Evolutionary conservation across 2,888 invertebrate species (phyloP).

Genomic region (Diarsia dahlii): DNA sequence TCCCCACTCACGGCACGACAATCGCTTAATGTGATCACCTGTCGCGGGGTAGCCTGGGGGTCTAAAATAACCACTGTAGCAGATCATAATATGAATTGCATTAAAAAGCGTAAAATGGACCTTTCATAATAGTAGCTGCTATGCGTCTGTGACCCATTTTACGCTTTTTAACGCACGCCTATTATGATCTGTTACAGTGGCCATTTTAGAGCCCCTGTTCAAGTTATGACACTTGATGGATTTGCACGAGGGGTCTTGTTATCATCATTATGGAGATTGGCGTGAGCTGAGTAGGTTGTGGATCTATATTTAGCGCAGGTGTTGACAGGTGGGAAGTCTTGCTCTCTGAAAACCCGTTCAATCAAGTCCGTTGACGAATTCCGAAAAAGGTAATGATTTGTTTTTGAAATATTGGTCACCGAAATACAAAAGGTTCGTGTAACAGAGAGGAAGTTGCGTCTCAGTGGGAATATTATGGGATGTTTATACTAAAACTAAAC

Average conservation of each 20-base stretch:
- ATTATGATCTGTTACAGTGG: too few species aligned
- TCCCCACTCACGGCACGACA: constrained; percentile 35
- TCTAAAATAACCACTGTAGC: too few species aligned
- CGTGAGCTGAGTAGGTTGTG: background rate
- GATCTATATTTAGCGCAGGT: background rate
- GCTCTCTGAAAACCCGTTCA: background rate
- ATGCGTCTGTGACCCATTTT: too few species aligned
- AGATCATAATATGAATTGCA: too few species aligned
- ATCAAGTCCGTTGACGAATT: background rate
- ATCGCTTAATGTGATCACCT: constrained; percentile 49
- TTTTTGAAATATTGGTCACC: background rate
- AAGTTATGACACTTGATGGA: constrained; percentile 30
- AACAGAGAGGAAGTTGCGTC: background rate
- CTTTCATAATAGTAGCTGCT: too few species aligned
- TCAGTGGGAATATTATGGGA: background rate
- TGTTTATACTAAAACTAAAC: background rate
- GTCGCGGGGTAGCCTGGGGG: constrained; percentile 19
- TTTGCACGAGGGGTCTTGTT: constrained; percentile 30
- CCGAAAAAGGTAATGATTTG: background rate
- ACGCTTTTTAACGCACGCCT: too few species aligned
- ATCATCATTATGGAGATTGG: constrained; percentile 17
- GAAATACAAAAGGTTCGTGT: too few species aligned
- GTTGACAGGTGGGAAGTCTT: background rate
- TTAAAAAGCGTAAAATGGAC: too few species aligned
- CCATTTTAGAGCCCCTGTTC: background rate